Conservation (phyloP, 2,888 invertebrate genomes). For the Himalopsyche kuldschensis region DNA sequence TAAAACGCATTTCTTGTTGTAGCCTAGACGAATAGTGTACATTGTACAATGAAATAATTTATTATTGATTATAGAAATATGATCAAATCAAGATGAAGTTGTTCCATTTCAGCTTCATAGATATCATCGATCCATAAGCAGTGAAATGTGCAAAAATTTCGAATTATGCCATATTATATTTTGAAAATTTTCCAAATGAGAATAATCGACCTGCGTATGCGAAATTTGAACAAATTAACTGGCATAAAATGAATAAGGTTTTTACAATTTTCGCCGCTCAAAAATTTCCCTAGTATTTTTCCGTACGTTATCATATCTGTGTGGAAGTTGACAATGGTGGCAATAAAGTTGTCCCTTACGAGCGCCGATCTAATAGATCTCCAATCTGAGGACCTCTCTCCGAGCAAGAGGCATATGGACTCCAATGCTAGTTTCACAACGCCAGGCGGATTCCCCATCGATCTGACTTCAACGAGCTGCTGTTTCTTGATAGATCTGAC, state of each 20-base stretch:
- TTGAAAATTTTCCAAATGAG: too few relatives aligned
- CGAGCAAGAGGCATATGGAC: constrained; percentile 90
- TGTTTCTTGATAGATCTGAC: constrained; percentile 96
- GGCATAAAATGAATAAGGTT: background rate
- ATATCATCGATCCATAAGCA: background rate
- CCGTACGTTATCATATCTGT: constrained; percentile 86
- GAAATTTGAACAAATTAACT: background rate
- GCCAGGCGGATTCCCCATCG: constrained; percentile 92
- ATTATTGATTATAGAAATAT: too few relatives aligned
- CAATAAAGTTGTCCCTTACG: constrained; percentile 94
- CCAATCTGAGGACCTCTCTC: constrained; percentile 91
- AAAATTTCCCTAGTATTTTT: background rate
- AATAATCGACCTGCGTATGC: too few relatives aligned
- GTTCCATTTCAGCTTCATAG: too few relatives aligned
- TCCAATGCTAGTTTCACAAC: constrained; percentile 92
- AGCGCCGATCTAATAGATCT: constrained; percentile 88
- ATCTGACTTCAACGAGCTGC: constrained; percentile 90
- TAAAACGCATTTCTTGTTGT: too few relatives aligned
- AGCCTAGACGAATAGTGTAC: too few relatives aligned
- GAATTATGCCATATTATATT: background rate
- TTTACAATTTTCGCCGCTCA: background rate
- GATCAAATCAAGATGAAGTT: too few relatives aligned
- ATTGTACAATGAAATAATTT: too few relatives aligned
- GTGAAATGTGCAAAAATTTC: background rate
- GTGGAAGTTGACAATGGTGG: constrained; percentile 91